Percentiles rank a stretch among this genome's conserved stretches.
Conservation (phyloP, 2,113 vertebrate genomes). For the Oreochromis spilurus region DNA sequence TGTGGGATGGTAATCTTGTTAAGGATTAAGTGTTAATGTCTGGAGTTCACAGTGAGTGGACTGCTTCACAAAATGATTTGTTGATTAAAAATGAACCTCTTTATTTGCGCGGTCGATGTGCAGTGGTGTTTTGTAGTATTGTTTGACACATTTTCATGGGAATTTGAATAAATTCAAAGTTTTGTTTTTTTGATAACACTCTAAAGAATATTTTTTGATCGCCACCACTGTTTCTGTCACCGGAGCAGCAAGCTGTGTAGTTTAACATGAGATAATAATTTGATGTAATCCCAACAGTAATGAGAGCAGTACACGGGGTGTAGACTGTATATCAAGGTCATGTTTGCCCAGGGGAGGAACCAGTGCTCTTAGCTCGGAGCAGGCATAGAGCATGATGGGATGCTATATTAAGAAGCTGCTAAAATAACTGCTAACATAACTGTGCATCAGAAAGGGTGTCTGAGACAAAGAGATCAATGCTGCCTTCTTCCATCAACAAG, state of each 20-base stretch:
- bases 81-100: not conserved
- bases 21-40: not conserved
- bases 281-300: not conserved
- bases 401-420: constrained; percentile 40
- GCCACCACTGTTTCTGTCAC: not conserved
- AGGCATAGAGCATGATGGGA: constrained; percentile 27
- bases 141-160: not conserved
- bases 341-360: constrained; percentile 40
- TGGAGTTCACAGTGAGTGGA: not conserved
- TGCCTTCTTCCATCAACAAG: not conserved
- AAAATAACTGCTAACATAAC: constrained; percentile 19
- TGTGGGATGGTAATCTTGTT: not conserved
- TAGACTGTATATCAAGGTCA: constrained; percentile 45
- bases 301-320: constrained; percentile 14
- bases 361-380: constrained; percentile 39
- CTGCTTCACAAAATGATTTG: not conserved
- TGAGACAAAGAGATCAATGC: not conserved
- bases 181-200: not conserved
- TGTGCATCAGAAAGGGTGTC: not conserved
- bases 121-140: not conserved
- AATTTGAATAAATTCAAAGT: not conserved
- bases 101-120: not conserved
- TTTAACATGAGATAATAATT: not conserved
- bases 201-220: not conserved
- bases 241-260: not conserved